Evolutionary conservation across 2,888 invertebrate genomes (phyloP).

Genomic region (Nemotelus nigrinus): DNA sequence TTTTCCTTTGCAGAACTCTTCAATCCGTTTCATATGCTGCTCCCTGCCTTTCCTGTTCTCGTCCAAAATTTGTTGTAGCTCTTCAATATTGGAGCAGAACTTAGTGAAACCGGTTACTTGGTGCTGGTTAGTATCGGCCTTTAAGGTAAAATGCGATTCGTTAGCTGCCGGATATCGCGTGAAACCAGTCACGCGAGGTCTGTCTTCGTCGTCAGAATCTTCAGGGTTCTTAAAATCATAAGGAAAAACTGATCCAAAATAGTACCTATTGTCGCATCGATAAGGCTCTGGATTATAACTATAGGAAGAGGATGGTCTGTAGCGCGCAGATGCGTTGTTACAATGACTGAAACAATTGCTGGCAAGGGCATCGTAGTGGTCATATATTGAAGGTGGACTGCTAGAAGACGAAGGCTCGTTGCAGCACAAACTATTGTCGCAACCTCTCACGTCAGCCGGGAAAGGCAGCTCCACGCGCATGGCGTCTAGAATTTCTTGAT

Average conservation of each 20-base stretch:
- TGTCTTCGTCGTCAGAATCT: neutral
- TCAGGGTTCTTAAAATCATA: neutral
- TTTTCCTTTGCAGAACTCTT: neutral
- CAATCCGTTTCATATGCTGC: conserved; percentile 5
- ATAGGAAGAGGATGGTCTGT: too few species aligned
- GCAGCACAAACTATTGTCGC: neutral
- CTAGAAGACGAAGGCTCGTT: neutral
- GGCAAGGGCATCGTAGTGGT: too few species aligned
- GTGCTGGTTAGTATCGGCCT: neutral
- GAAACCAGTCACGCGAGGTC: conserved; percentile 18
- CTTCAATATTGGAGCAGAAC: conserved; percentile 3
- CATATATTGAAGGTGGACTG: too few species aligned
- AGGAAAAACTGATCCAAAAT: too few species aligned
- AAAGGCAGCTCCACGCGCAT: neutral
- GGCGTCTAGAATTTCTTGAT: neutral
- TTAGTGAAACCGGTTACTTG: neutral
- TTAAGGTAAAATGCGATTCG: neutral
- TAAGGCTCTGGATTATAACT: too few species aligned
- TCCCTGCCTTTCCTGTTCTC: neutral
- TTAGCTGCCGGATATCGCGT: neutral
- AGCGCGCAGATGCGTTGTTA: too few species aligned
- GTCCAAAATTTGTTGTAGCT: conserved; percentile 8
- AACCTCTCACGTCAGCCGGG: neutral
- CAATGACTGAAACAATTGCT: too few species aligned
- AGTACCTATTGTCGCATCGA: too few species aligned